A percentile compares a stretch with the other conserved stretches of the same genome.
phyloP scores from a whole-genome alignment of 92 coral and sea anemone species.

The Desmophyllum pertusum region DNA sequence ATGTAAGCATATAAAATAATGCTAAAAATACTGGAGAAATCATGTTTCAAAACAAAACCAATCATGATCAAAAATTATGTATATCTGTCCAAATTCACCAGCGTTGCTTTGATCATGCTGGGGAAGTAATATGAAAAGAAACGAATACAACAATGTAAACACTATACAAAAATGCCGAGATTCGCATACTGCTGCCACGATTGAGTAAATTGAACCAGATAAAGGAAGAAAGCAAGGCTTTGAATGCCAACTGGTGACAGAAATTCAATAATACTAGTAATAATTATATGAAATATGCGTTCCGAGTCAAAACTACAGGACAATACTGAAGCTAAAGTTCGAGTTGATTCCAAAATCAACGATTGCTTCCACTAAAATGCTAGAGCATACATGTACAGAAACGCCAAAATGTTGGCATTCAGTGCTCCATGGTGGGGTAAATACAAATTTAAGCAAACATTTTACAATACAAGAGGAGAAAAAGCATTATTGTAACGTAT shows the following conservation, averaged over 20 bases:
- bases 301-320: background rate
- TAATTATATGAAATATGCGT: background rate
- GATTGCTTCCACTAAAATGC: background rate
- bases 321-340: background rate
- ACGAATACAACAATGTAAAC: background rate
- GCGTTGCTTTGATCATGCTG: background rate
- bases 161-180: background rate
- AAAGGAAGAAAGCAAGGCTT: background rate
- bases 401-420: background rate
- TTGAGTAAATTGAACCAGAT: background rate
- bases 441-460: background rate
- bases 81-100: background rate
- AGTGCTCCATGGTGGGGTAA: background rate
- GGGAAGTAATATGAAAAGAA: constrained; percentile 3
- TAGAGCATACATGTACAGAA: background rate
- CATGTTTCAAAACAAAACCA: background rate
- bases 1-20: background rate
- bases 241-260: background rate
- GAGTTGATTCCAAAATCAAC: background rate
- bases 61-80: too few species aligned
- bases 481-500: background rate
- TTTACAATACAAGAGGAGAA: background rate
- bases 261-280: background rate
- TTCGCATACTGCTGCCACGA: background rate
- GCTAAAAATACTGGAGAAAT: background rate